Conservation (phyloP, 2,113 vertebrate genomes). For the Hyperopisus bebe region DNA sequence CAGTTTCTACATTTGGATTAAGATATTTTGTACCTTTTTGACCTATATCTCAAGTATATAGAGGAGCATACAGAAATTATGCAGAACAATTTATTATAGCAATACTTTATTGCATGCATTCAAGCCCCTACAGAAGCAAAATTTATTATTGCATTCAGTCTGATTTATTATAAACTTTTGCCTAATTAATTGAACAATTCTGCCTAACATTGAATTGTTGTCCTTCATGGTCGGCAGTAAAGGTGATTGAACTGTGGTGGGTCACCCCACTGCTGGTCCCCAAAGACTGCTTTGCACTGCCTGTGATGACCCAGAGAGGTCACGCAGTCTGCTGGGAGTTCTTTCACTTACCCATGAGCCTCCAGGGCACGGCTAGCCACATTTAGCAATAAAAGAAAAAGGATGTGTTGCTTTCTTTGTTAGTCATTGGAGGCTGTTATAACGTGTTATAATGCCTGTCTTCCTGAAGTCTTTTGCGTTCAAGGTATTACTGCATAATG, state of each 20-base stretch:
- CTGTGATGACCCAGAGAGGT: slow-evolving; percentile 45
- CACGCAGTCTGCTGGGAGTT: slow-evolving; percentile 39
- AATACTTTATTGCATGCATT: slow-evolving; percentile 2
- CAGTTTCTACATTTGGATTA: neutral
- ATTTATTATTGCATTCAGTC: slow-evolving; percentile 4
- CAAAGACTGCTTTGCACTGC: neutral
- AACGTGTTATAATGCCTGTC: neutral
- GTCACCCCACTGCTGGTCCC: neutral
- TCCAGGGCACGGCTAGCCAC: neutral
- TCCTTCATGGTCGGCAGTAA: slow-evolving; percentile 11
- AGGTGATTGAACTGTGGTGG: neutral
- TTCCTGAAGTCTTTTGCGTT: neutral
- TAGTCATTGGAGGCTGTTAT: neutral
- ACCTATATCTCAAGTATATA: neutral
- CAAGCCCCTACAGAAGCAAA: neutral
- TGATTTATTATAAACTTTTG: slow-evolving; percentile 14
- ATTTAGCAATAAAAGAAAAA: neutral
- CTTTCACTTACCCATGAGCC: neutral
- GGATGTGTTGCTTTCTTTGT: neutral
- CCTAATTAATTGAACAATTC: slow-evolving; percentile 1
- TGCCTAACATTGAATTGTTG: neutral
- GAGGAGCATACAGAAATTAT: neutral
- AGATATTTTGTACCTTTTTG: neutral
- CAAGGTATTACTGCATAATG: neutral
- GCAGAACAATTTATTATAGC: slow-evolving; percentile 2